Conservation (phyloP, 2,888 invertebrate genomes). For the Galerucella nymphaeae region DNA sequence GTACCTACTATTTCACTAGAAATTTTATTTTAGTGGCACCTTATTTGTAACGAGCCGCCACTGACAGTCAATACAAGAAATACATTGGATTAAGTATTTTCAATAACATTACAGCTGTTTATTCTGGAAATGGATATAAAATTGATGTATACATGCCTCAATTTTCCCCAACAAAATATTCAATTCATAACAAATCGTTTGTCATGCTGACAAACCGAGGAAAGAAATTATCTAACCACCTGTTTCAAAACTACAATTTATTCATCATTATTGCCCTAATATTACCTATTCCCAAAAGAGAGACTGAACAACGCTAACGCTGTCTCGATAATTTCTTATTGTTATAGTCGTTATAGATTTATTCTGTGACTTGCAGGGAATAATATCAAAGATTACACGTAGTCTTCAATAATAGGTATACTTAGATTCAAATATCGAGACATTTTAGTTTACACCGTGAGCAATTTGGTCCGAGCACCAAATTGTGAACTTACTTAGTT, state of each 20-base stretch:
- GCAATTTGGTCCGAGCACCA: too few relatives aligned
- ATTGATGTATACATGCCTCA: slow-evolving; percentile 50
- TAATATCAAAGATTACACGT: too few relatives aligned
- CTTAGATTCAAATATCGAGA: background rate
- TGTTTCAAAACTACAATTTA: slow-evolving; percentile 46
- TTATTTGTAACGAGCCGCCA: background rate
- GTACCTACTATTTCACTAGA: too few relatives aligned
- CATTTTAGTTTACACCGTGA: too few relatives aligned
- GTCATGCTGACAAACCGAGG: slow-evolving; percentile 50
- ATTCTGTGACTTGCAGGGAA: slow-evolving; percentile 63
- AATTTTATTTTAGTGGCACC: too few relatives aligned
- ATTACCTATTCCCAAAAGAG: slow-evolving; percentile 27
- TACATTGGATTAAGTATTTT: slow-evolving; percentile 52
- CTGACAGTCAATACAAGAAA: slow-evolving; percentile 43
- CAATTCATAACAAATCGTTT: slow-evolving; percentile 44
- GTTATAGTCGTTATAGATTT: too few relatives aligned
- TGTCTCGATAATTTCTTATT: slow-evolving; percentile 56
- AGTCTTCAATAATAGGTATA: too few relatives aligned
- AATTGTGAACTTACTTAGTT: too few relatives aligned
- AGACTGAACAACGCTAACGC: slow-evolving; percentile 46
- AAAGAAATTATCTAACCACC: slow-evolving; percentile 53
- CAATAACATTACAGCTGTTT: slow-evolving; percentile 56
- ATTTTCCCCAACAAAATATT: slow-evolving; percentile 40
- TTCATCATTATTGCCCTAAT: slow-evolving; percentile 44
- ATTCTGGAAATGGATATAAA: slow-evolving; percentile 60